phyloP scores from a whole-genome alignment of 2,113 vertebrate species.

The Helogale parvula region DNA sequence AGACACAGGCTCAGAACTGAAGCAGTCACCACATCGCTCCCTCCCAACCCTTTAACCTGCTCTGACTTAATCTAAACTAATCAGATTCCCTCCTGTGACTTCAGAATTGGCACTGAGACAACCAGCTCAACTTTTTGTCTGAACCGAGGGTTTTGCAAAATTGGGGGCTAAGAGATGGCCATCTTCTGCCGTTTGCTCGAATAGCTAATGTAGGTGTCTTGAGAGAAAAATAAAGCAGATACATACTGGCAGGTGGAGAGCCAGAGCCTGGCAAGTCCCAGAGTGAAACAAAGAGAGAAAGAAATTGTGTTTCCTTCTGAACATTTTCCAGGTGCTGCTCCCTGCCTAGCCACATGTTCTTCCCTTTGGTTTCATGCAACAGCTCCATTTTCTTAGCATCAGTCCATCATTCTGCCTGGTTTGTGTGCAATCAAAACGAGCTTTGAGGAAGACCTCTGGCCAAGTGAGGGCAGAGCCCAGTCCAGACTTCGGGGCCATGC shows the following conservation, averaged over 20 bases:
- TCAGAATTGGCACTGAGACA: neutral
- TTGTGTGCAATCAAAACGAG: neutral
- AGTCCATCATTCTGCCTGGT: neutral
- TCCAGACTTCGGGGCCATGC: neutral
- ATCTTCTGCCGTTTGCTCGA: neutral
- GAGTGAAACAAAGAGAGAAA: neutral
- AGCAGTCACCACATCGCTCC: neutral
- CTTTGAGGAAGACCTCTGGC: neutral
- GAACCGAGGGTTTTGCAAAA: neutral
- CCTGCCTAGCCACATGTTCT: neutral
- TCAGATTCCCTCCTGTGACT: neutral
- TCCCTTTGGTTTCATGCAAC: neutral
- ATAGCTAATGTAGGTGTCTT: neutral
- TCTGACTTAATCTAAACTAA: conserved; percentile 10
- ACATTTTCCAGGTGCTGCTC: neutral
- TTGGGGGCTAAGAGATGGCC: neutral
- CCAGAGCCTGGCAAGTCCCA: neutral
- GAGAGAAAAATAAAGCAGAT: neutral
- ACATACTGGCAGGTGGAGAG: neutral
- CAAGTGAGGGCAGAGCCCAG: neutral
- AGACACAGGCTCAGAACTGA: neutral
- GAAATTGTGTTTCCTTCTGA: neutral
- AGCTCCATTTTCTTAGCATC: neutral
- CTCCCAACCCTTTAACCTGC: neutral
- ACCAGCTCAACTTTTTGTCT: neutral